phyloP scores from a whole-genome alignment of 2,888 invertebrate species.

The Synanthedon tipuliformis region DNA sequence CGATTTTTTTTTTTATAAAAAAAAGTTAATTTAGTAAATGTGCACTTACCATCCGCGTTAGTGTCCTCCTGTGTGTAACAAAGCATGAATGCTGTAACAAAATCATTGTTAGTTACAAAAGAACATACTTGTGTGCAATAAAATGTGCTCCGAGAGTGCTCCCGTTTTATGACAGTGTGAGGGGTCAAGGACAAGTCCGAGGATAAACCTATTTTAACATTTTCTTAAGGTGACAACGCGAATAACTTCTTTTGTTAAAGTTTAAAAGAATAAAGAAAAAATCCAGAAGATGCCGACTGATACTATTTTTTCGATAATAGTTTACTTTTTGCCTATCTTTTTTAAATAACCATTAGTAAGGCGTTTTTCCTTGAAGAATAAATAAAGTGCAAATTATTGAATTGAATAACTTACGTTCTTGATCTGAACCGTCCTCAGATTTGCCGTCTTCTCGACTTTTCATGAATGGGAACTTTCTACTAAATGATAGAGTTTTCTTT shows the following conservation, averaged over 20 bases:
- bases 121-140: neutral
- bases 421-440: slow-evolving; percentile 95
- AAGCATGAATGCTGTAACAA: slow-evolving; percentile 92
- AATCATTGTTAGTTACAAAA: slow-evolving; percentile 19
- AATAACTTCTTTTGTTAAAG: too few relatives aligned
- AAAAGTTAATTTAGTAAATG: slow-evolving; percentile 3
- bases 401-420: slow-evolving; percentile 88
- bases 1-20: slow-evolving; percentile 23
- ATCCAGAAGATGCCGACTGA: too few relatives aligned
- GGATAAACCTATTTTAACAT: too few relatives aligned
- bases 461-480: slow-evolving; percentile 98
- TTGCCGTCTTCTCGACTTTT: slow-evolving; percentile 98
- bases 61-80: slow-evolving; percentile 94
- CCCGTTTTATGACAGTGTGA: too few relatives aligned
- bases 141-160: too few relatives aligned
- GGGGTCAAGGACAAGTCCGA: too few relatives aligned
- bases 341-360: slow-evolving; percentile 6
- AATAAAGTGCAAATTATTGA: neutral
- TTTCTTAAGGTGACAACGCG: too few relatives aligned
- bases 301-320: too few relatives aligned
- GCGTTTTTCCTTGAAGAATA: slow-evolving; percentile 8
- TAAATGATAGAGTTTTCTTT: slow-evolving; percentile 99
- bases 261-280: too few relatives aligned
- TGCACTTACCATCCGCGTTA: slow-evolving; percentile 86
- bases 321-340: neutral